These are phyloP conservation scores for Sycophila sp. DNA, from an alignment of 1,140 invertebrate genomes.

Conservation along the genomic window DNA sequence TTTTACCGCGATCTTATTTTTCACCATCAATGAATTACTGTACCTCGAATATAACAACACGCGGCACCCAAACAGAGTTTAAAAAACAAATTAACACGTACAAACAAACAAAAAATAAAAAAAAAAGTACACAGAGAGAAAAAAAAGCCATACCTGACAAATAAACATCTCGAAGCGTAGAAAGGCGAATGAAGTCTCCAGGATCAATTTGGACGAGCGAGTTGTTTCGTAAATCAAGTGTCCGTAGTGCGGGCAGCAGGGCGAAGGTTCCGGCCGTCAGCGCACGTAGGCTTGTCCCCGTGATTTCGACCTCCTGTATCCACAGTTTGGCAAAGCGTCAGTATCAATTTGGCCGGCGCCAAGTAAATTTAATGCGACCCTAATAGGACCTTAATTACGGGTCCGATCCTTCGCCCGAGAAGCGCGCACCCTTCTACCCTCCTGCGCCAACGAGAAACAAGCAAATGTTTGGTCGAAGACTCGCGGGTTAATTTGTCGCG, in stretches of 20 bases:
- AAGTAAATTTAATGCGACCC: conserved; percentile 9
- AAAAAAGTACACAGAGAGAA: too few species aligned
- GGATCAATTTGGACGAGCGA: conserved; percentile 57
- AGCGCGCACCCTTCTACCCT: too few species aligned
- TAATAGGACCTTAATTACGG: not conserved
- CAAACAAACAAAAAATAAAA: too few species aligned
- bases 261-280: not conserved
- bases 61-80: too few species aligned
- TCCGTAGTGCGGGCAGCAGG: conserved; percentile 2
- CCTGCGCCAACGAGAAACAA: too few species aligned
- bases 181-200: conserved; percentile 48
- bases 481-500: too few species aligned
- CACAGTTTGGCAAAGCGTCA: conserved; percentile 4
- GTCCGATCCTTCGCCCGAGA: too few species aligned
- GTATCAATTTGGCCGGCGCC: conserved; percentile 6
- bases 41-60: too few species aligned
- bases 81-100: too few species aligned
- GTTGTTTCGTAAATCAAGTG: conserved; percentile 66
- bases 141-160: conserved; percentile 47
- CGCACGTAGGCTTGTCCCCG: not conserved
- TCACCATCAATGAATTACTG: too few species aligned
- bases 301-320: conserved; percentile 21
- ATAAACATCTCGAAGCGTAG: conserved; percentile 57
- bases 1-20: too few species aligned
- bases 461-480: too few species aligned